Conservation (phyloP, 2,888 invertebrate genomes). For the Napeogenes inachia region DNA sequence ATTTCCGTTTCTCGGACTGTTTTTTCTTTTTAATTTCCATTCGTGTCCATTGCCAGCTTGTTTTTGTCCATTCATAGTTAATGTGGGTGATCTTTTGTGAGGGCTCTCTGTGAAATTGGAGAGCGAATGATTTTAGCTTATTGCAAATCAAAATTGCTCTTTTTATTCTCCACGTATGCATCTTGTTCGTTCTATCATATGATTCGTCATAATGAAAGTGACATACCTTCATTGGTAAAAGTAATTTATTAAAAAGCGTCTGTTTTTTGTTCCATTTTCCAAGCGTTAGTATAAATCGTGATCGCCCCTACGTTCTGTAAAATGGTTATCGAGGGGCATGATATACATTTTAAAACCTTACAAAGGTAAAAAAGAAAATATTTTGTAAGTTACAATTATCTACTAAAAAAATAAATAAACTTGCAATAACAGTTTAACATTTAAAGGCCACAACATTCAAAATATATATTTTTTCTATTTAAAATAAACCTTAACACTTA, state of each 20-base stretch:
- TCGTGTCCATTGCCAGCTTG: conserved; percentile 61
- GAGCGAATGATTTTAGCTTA: conserved; percentile 65
- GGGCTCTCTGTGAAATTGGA: conserved; percentile 73
- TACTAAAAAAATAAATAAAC: conserved; percentile 3
- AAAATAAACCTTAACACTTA: no score
- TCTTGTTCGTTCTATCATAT: conserved; percentile 33
- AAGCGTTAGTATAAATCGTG: conserved; percentile 40
- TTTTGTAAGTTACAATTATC: neutral
- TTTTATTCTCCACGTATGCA: conserved; percentile 46
- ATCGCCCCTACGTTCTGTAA: conserved; percentile 46
- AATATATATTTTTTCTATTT: no score
- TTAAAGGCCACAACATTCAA: neutral
- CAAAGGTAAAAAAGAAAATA: conserved; percentile 10
- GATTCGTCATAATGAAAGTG: conserved; percentile 28
- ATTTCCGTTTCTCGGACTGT: conserved; percentile 63
- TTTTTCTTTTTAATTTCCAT: conserved; percentile 71
- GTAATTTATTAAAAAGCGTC: conserved; percentile 12
- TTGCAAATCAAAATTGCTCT: conserved; percentile 65
- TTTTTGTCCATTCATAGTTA: conserved; percentile 74
- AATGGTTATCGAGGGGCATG: conserved; percentile 57
- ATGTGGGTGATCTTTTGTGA: conserved; percentile 74
- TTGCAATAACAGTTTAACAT: no score
- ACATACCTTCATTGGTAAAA: conserved; percentile 12
- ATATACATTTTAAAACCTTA: conserved; percentile 72
- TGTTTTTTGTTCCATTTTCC: conserved; percentile 14